Evolutionary conservation across 2,888 invertebrate genomes (phyloP).

Genomic region (Cactoblastis cactorum): DNA sequence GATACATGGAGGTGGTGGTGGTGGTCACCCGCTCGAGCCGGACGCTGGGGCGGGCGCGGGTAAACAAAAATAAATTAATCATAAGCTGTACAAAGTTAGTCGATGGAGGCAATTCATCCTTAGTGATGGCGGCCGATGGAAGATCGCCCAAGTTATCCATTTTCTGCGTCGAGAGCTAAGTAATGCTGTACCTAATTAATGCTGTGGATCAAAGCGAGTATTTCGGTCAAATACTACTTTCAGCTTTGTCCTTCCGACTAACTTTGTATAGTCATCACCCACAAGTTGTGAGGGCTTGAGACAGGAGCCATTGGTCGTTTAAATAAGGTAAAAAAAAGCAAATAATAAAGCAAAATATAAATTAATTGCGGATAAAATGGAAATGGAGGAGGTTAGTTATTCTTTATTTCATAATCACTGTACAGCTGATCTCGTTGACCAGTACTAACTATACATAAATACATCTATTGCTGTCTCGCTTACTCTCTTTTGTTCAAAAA

Average conservation of each 20-base stretch:
- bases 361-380: neutral
- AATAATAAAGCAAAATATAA: neutral
- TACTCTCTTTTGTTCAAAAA: too few species aligned
- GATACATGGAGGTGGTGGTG: conserved; percentile 41
- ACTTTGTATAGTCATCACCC: neutral
- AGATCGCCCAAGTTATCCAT: too few species aligned
- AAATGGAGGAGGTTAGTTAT: too few species aligned
- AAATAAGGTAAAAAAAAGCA: too few species aligned
- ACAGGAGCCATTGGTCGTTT: neutral
- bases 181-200: too few species aligned
- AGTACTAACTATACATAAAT: too few species aligned
- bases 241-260: neutral
- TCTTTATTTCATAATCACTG: too few species aligned
- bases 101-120: neutral
- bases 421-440: too few species aligned
- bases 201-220: too few species aligned
- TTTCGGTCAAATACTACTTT: neutral
- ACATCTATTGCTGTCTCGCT: too few species aligned
- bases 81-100: conserved; percentile 31
- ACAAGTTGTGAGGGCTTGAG: neutral
- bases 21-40: conserved; percentile 49
- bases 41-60: conserved; percentile 38
- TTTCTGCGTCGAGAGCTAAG: too few species aligned
- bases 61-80: conserved; percentile 14
- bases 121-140: too few species aligned